phyloP scores from a whole-genome alignment of 2,797 vertebrate genomes.

The Podarcis lilfordi region DNA sequence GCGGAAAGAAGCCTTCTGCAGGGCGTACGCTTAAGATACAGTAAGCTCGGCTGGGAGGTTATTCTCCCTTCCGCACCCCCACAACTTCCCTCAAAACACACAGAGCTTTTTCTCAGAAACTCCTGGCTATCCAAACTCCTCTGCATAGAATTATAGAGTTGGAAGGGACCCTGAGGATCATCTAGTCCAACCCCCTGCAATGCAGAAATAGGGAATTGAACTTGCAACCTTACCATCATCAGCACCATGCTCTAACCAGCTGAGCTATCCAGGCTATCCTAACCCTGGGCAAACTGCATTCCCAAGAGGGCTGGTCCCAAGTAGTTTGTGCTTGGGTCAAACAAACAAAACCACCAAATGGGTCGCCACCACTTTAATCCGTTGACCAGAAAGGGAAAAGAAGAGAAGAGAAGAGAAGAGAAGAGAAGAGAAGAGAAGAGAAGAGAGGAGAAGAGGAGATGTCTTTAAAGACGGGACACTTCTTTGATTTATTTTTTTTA shows the following conservation, averaged over 20 bases:
- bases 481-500: not conserved
- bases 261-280: no score
- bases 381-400: not conserved
- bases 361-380: not conserved
- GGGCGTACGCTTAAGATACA: not conserved
- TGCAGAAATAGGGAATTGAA: no score
- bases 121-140: not conserved
- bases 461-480: not conserved
- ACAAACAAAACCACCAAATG: no score
- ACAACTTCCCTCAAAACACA: not conserved
- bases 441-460: not conserved
- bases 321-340: not conserved
- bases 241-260: no score
- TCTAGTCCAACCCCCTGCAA: no score
- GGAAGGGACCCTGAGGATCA: no score
- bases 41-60: not conserved
- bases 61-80: not conserved
- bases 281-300: no score
- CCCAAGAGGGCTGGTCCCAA: not conserved
- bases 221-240: no score
- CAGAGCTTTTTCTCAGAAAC: not conserved
- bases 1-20: not conserved
- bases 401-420: not conserved
- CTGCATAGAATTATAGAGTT: not conserved
- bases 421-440: not conserved